Base-by-base conservation (phyloP, 2,888 invertebrate genomes). In the Hipparchia semele region DNA sequence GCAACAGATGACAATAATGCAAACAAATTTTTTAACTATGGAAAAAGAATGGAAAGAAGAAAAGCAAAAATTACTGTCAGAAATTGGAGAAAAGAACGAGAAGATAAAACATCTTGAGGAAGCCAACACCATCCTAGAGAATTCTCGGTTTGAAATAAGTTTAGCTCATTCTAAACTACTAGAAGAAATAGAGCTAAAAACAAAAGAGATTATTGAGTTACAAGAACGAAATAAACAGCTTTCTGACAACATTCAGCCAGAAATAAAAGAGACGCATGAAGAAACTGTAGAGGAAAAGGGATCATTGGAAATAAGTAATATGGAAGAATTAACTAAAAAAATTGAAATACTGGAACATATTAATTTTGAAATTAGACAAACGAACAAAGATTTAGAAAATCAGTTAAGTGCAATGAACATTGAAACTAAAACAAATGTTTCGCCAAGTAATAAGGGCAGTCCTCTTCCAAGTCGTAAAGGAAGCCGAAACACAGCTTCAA, bases 1-100 rank as follows among this genome's bases (percentile, higher is more conserved):
- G 83, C 96, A 96, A 80, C 96, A 97, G 90, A 96, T 97, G 96
- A 95, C 95, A 82, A 94, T 95, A 82, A 96, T 97, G 96, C 97
- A 98, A 87, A 95, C 96, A 80, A 96, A 96, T 86, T 97, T 97
- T 86, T 92, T 96, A 49, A 92, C 94, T 12, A 93, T 96, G 87
- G 97, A 97, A 90, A 90, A 92, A 65, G 95, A 96, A 76, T 95
- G 97, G 94, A 96, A 96, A 82, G 94, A 95, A 69, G 96, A 97
- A 86, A 96, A 95, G 81, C 89, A 92, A 58, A 94, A 87, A 80
- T 87, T 96, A 70, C 81, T 95, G 61, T 86, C 88, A 58, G 94
- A 95, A 79, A 86, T 96, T 72, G 90, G 93, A 76, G 92, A 93
- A 77, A 95, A 95, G 84, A 94, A 95, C 77, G 90, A 94, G 72